phyloP scores from a whole-genome alignment of 2,113 vertebrate species.

The Thryonomys swinderianus region DNA sequence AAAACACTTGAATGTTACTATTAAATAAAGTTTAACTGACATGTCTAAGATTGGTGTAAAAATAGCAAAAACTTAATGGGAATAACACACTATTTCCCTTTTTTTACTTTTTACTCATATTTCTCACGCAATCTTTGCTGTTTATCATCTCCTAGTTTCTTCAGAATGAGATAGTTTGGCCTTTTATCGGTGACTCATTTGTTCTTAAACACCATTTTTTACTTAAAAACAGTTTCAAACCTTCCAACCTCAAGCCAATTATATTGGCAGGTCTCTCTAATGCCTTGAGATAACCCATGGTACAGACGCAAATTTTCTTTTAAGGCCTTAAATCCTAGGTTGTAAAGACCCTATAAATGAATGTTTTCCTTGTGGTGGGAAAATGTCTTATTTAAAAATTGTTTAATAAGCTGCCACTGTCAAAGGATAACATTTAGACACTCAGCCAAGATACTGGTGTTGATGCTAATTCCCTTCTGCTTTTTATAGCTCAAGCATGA shows the following conservation, averaged over 20 bases:
- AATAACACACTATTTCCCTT: slow-evolving; percentile 12
- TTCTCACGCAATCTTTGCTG: not conserved
- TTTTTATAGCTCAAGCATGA: slow-evolving; percentile 49
- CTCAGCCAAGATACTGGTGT: not conserved
- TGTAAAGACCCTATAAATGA: slow-evolving; percentile 30
- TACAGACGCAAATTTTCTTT: slow-evolving; percentile 41
- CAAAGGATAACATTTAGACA: slow-evolving; percentile 5
- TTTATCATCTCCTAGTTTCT: slow-evolving; percentile 38
- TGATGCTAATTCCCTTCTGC: not conserved
- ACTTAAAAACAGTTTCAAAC: slow-evolving; percentile 27
- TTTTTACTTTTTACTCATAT: not conserved
- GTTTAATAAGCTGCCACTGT: slow-evolving; percentile 42
- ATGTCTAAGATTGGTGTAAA: not conserved
- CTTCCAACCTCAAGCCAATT: slow-evolving; percentile 16
- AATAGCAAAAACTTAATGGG: not conserved
- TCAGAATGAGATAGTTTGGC: slow-evolving; percentile 17
- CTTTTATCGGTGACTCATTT: slow-evolving; percentile 60
- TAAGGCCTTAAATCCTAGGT: slow-evolving; percentile 49
- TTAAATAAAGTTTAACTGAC: not conserved
- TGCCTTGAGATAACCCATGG: slow-evolving; percentile 46
- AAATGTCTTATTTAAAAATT: slow-evolving; percentile 66
- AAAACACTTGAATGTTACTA: not conserved
- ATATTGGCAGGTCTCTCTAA: not conserved
- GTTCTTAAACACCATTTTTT: slow-evolving; percentile 32
- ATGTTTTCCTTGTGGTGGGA: slow-evolving; percentile 63